Conservation (phyloP, 2,888 invertebrate genomes). For the Dromius quadrimaculatus region DNA sequence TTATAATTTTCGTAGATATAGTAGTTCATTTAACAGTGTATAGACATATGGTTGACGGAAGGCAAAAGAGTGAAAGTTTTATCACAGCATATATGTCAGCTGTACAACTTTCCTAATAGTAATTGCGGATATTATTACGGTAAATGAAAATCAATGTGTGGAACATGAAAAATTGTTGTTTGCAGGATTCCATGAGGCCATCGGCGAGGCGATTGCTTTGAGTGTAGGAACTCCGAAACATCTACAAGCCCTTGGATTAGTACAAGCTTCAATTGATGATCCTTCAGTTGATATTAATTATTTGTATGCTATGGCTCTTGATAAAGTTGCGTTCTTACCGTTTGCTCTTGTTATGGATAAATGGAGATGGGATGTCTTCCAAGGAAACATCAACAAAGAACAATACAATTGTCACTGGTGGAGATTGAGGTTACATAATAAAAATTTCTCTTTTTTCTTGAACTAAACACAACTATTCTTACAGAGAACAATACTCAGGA, state of each 20-base stretch:
- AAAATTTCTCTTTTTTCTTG: slow-evolving; percentile 36
- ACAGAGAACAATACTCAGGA: slow-evolving; percentile 85
- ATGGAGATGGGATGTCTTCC: slow-evolving; percentile 90
- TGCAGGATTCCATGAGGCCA: slow-evolving; percentile 91
- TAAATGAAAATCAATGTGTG: slow-evolving; percentile 27
- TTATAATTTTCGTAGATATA: slow-evolving; percentile 45
- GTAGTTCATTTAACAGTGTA: slow-evolving; percentile 25
- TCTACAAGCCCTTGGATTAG: slow-evolving; percentile 84
- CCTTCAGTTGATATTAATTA: slow-evolving; percentile 87
- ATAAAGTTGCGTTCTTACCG: slow-evolving; percentile 86
- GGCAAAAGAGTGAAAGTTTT: slow-evolving; percentile 45
- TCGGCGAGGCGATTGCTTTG: slow-evolving; percentile 89
- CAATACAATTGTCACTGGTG: slow-evolving; percentile 92
- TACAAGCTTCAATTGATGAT: slow-evolving; percentile 85
- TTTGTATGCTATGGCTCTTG: slow-evolving; percentile 86
- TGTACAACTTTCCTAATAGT: slow-evolving; percentile 39
- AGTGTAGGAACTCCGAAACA: slow-evolving; percentile 89
- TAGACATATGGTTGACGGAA: slow-evolving; percentile 47
- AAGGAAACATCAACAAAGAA: slow-evolving; percentile 78
- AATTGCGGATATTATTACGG: slow-evolving; percentile 36
- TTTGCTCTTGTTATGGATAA: slow-evolving; percentile 86
- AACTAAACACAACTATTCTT: slow-evolving; percentile 57
- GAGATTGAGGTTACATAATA: slow-evolving; percentile 75
- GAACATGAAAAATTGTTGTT: slow-evolving; percentile 52
- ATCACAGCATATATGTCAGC: slow-evolving; percentile 46